Conservation (phyloP, 2,888 invertebrate species). For the Pristionchus maxplancki region DNA sequence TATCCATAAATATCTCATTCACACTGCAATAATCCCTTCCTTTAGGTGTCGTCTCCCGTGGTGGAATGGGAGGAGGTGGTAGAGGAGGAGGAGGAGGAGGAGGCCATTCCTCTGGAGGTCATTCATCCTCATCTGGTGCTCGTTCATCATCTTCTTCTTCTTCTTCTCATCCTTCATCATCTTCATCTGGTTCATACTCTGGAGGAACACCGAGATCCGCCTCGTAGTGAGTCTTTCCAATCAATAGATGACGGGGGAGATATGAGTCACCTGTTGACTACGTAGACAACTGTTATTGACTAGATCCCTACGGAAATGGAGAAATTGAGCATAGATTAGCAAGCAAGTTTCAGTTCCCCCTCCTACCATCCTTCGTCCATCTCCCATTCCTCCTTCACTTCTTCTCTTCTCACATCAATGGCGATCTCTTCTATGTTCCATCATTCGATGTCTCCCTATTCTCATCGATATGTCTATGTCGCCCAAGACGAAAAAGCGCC, state of each 20-base stretch:
- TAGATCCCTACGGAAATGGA: neutral
- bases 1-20: neutral
- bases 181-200: neutral
- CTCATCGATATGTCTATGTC: conserved; percentile 48
- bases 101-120: neutral
- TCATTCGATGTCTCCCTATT: conserved; percentile 43
- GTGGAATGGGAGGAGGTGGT: conserved; percentile 4
- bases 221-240: neutral
- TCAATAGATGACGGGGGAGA: neutral
- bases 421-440: conserved; percentile 39
- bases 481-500: neutral
- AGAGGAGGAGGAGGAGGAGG: conserved; percentile 20
- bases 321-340: neutral
- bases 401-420: conserved; percentile 30
- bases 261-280: neutral
- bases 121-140: neutral
- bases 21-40: neutral
- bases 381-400: conserved; percentile 22
- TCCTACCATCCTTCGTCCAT: neutral
- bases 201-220: neutral
- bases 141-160: neutral
- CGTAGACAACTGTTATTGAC: no score
- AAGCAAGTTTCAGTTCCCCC: neutral
- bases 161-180: neutral
- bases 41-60: neutral